Conservation (phyloP, 2,113 vertebrate genomes). For the Pseudonaja textilis region DNA sequence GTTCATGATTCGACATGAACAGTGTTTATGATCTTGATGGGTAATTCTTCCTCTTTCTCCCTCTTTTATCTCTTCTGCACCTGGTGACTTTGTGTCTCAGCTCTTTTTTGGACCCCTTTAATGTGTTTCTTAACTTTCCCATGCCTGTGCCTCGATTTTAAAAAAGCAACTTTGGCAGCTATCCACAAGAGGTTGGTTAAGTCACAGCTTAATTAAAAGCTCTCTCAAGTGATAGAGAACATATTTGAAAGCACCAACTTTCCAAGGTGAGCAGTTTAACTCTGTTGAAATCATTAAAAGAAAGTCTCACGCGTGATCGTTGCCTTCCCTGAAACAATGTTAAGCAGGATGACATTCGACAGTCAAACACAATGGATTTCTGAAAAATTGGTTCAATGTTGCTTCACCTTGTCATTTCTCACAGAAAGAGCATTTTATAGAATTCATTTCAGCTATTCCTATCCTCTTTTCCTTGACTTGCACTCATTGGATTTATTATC, state of each 20-base stretch:
- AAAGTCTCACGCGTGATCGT: not conserved
- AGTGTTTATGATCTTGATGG: not conserved
- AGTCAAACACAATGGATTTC: slow-evolving; percentile 10
- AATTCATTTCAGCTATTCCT: not conserved
- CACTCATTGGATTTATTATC: not conserved
- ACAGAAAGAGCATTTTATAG: not conserved
- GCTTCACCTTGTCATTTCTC: not conserved
- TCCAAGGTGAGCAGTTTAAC: not conserved
- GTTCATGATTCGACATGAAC: not conserved
- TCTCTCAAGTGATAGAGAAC: not conserved
- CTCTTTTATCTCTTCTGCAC: not conserved
- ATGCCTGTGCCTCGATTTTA: not conserved
- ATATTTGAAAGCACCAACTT: not conserved
- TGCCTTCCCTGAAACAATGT: not conserved
- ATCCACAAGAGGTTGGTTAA: not conserved
- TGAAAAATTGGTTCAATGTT: not conserved
- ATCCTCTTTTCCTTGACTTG: not conserved
- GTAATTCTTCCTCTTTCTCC: not conserved
- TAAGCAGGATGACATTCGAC: slow-evolving; percentile 6
- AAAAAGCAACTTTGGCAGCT: not conserved
- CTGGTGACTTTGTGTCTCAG: not conserved
- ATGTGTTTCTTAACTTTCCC: not conserved
- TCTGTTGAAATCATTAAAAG: not conserved
- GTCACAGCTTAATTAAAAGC: not conserved
- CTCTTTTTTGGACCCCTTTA: not conserved